Base-by-base conservation (phyloP, 2,113 vertebrate genomes). In the Alexandromys fortis region DNA sequence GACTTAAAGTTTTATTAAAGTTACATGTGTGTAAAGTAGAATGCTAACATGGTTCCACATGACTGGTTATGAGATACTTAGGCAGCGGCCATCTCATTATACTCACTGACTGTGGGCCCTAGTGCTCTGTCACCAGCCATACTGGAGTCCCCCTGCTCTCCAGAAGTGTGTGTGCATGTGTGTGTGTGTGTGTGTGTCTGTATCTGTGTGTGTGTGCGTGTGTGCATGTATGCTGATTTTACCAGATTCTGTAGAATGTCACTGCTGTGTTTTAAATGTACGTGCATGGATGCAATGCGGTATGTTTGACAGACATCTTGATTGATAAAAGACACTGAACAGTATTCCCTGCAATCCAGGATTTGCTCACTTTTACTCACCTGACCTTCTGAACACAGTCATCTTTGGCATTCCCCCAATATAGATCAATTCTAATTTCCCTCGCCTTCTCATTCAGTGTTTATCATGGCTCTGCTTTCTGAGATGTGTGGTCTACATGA, bases 1-100 rank as follows among this genome's bases (percentile, higher is more conserved):
- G 79, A 28, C 33, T 82, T 70, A 38, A 52, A n/a, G 42, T 93
- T 93, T 91, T 91, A 86, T 63, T 65, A 72, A 89, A 79, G 30
- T 35, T 42, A 19, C 33, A 79, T 19, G 55, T 30, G 10, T 7
- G 35, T n/a, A 47, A 33, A 67, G 12, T 79, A 3, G 33, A 68
- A 42, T 58, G 45, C 30, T 68, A 81, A 67, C 45, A 24, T 72
- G 45, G 42, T 72, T 67, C 30, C 30, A 52, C 63, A 3, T 63
- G 78, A 26, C 21, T 86, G 47, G 49, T 79, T 61, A 47, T 24
- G 76, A 91, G 38, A 52, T 5, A 35, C 6, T 30, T 13, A 12
- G 72, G 2, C 11, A 30, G 1, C n/a, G 67, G 21, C 28, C 14
- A n/a, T 22, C 24, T 33, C 28, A 33, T 1, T 65, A 3, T 9